Evolutionary conservation across 2,888 invertebrate species (phyloP), one percentile per base, ranked within the genome.

Genomic region (Archips xylosteana): DNA sequence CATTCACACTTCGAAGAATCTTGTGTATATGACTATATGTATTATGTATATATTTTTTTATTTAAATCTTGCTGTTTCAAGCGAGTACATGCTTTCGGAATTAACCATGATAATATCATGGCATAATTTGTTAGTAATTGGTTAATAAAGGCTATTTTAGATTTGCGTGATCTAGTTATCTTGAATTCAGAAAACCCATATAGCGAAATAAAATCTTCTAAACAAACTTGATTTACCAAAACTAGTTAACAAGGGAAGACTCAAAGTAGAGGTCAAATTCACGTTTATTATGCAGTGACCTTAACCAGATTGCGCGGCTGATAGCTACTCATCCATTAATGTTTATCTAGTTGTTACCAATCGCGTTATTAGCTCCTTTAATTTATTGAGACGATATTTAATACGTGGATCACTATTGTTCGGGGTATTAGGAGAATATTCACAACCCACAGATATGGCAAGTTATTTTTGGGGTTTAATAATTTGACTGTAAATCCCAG

Each of bases 261-360:
- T 51, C 60, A 66, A 66, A 51, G 60, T 51, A 61, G 66, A 72
- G 67, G 72, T 72, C 67, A 62, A 67, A 59, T 62, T 57, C 54
- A 59, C 63, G 3, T 68, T 63, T 42, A 67, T 71, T 54, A 63
- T 59, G 59, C 73, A 32, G 51, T 64, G 73, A 64, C 73, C 68
- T 73, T 73, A 68, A 63, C 47, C 62, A 63, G 68, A 73, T 68
- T 39, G 63, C 63, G 62, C 73, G 39, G 39, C 47, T 54, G 68
- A 68, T 69, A 64, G 47, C 54, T 51, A 39, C n/a, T 13, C 73
- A 36, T 12, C 73, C 64, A 73, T 73, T 69, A 68, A 34, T 47
- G 42, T 68, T 68, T 63, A 47, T 63, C n/a, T 8, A 54, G 23
- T 54, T 15, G 15, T n/a, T 45, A 13, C 12, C 39, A 39, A 39